A percentile compares a stretch with the other conserved stretches of the same genome.
Conservation (phyloP, 1,140 invertebrate species). For the Ylistrum balloti region DNA sequence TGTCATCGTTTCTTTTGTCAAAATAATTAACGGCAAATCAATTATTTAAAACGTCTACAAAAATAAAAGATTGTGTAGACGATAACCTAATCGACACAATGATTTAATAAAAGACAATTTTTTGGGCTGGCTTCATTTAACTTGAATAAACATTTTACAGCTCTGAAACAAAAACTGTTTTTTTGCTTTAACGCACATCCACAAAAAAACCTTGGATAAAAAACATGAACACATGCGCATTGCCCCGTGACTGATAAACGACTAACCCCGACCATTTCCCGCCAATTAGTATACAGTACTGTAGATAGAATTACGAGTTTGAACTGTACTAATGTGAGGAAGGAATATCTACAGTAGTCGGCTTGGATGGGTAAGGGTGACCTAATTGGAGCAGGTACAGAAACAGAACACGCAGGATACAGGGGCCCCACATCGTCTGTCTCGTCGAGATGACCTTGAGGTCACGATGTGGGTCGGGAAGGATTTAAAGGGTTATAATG, state of each 20-base stretch:
- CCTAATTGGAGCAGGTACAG: constrained; percentile 14
- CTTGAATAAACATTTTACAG: background rate
- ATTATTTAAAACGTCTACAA: constrained; percentile 19
- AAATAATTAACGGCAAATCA: background rate
- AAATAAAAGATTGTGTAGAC: background rate
- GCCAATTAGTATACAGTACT: constrained; percentile 25
- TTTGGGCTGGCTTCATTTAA: background rate
- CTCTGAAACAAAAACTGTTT: constrained; percentile 6
- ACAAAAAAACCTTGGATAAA: constrained; percentile 2
- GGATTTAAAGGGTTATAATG: constrained; percentile 35
- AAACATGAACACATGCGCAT: background rate
- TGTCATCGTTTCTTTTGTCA: background rate
- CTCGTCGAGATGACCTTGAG: constrained; percentile 14
- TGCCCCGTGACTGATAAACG: constrained; percentile 32
- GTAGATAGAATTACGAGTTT: constrained; percentile 6
- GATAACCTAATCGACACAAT: background rate
- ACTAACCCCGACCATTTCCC: constrained; percentile 21
- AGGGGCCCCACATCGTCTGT: constrained; percentile 14
- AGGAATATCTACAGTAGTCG: background rate
- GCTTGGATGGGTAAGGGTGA: background rate
- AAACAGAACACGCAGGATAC: background rate
- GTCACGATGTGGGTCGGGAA: constrained; percentile 30
- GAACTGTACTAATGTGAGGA: background rate
- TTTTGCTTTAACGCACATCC: constrained; percentile 27
- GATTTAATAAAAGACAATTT: background rate